Base-by-base conservation (phyloP, 2,113 vertebrate species). In the Manacus vitellinus region DNA sequence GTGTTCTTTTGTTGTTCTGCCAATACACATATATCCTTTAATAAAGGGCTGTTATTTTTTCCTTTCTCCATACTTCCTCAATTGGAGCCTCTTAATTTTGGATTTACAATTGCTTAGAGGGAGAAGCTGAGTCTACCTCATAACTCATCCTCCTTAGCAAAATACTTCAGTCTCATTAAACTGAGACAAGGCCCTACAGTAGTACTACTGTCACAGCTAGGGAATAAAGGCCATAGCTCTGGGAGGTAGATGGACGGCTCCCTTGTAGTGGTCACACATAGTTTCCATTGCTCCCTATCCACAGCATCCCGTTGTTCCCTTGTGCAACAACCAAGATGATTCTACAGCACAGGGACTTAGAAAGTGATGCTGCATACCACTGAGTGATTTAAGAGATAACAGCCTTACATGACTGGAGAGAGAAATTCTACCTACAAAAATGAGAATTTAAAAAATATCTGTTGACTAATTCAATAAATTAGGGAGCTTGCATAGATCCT, bases 251-350 rank as follows among this genome's bases (percentile, higher is more conserved):
- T 41, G 33, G 22, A 11, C 4, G 54, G 2, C 5, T 85, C 24
- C 17, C 20, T 43, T 63, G 20, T 9, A 9, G 30, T 3, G 7
- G 11, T n/a, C n/a, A 35, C 0, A 4, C 2, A 2, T 33, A 44
- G 6, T 43, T 82, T 25, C 30, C 7, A 4, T 18, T 51, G 37
- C 16, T 80, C 23, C 6, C 35, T 22, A 41, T 33, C 16, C 21
- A 33, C 19, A 54, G 14, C 0, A 2, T 14, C 27, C 9, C 35
- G 3, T 33, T 33, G 31, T 6, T 85, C 39, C 14, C 37, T 61
- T 44, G 17, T 61, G 22, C 12, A 30, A 43, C 8, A 44, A 6
- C 1, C 6, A 19, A 66, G 44, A 15, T 14, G 12, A 31, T 84
- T n/a, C 31, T 73, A 3, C 28, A 44, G 14, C 17, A 61, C 1